Evolutionary conservation across 2,113 vertebrate genomes (phyloP).

Genomic region (Petrocephalus microphthalmus): DNA sequence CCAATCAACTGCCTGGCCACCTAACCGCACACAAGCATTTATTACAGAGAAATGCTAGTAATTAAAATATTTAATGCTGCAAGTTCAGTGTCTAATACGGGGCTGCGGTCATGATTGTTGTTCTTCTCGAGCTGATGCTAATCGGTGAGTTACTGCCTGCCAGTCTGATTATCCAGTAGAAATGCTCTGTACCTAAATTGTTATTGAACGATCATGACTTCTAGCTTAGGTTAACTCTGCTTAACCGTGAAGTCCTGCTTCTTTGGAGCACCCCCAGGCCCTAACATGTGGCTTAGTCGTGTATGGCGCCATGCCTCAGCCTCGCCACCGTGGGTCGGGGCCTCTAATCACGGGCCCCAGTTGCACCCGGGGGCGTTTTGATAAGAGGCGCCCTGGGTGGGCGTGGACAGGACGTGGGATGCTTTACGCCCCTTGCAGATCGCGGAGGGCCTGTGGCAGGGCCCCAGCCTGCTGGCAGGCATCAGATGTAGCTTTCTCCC

Average conservation of each 20-base stretch:
- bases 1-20: not conserved
- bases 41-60: not conserved
- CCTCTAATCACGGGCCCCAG: constrained; percentile 62
- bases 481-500: not conserved
- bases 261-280: not conserved
- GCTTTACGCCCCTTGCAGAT: not conserved
- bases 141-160: not conserved
- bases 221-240: not conserved
- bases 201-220: not conserved
- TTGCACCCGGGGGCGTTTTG: constrained; percentile 27
- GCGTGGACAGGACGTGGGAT: constrained; percentile 41
- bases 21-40: not conserved
- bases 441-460: not conserved
- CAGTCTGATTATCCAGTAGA: not conserved
- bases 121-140: not conserved
- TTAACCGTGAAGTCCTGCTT: not conserved
- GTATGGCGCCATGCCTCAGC: not conserved
- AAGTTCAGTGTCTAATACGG: not conserved
- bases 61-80: not conserved
- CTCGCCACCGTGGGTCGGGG: not conserved
- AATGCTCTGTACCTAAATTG: not conserved
- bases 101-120: not conserved
- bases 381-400: constrained; percentile 56
- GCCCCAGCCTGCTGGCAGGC: not conserved
- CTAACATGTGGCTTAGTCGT: not conserved